These are phyloP conservation scores for Mugil cephalus DNA, from an alignment of 2,113 vertebrate genomes.

Conservation along the genomic window DNA sequence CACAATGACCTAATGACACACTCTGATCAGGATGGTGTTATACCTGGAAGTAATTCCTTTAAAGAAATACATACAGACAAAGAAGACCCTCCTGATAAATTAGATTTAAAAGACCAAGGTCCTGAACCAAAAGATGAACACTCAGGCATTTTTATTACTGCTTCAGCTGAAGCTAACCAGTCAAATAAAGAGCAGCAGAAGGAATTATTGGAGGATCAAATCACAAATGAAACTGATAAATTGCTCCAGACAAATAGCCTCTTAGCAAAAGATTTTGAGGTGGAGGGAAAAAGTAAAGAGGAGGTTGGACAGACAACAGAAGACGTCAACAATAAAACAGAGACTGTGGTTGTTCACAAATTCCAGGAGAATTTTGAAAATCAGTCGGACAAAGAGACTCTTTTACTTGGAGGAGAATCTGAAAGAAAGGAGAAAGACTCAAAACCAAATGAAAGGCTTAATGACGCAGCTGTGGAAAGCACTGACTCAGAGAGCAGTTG, in stretches of 20 bases:
- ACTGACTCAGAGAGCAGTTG: constrained; percentile 33
- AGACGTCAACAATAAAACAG: constrained; percentile 44
- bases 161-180: constrained; percentile 2
- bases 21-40: constrained; percentile 14
- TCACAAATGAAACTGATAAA: constrained; percentile 20
- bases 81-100: constrained; percentile 21
- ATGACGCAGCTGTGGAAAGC: constrained; percentile 26
- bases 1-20: constrained; percentile 21
- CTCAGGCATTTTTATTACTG: not conserved
- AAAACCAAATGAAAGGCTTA: constrained; percentile 50
- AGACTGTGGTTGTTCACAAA: constrained; percentile 58
- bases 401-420: constrained; percentile 49
- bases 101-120: constrained; percentile 23
- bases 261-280: constrained; percentile 20
- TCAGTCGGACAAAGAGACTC: constrained; percentile 62
- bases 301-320: constrained; percentile 47
- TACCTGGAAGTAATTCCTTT: not conserved
- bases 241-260: not conserved
- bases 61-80: constrained; percentile 15
- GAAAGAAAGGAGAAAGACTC: constrained; percentile 43
- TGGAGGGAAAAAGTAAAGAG: constrained; percentile 42
- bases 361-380: constrained; percentile 64
- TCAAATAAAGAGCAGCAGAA: constrained; percentile 1
- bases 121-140: not conserved
- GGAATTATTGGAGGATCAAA: constrained; percentile 25